A percentile compares a stretch with the other conserved stretches of the same genome.
phyloP scores from a whole-genome alignment of 2,113 vertebrate genomes.

The Heptranchias perlo region DNA sequence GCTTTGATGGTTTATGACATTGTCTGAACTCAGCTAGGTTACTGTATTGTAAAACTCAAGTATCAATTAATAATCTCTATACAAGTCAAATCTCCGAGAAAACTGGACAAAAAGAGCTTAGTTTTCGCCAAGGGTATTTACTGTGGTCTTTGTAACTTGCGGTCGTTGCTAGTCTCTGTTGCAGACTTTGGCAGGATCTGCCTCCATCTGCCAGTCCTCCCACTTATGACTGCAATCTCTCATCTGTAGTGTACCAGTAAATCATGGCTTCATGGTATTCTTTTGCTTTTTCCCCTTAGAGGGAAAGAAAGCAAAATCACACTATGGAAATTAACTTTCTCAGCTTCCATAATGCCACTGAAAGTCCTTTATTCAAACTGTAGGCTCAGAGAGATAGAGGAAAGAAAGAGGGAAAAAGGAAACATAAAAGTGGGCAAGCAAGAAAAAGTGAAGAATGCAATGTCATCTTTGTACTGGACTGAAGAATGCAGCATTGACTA shows the following conservation, averaged over 20 bases:
- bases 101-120: not conserved
- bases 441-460: not conserved
- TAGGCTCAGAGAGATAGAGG: not conserved
- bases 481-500: not conserved
- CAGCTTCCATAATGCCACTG: not conserved
- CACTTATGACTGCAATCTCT: not conserved
- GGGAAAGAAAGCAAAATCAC: not conserved
- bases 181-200: not conserved
- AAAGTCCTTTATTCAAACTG: not conserved
- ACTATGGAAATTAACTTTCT: not conserved
- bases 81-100: not conserved
- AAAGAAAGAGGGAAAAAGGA: not conserved
- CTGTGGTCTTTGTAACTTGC: not conserved
- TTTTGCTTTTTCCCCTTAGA: not conserved
- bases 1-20: too few relatives aligned
- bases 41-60: not conserved
- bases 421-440: not conserved
- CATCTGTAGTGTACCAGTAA: not conserved
- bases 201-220: not conserved
- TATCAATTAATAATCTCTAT: not conserved
- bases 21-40: not conserved
- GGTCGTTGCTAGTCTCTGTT: not conserved
- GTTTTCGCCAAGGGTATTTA: not conserved
- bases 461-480: not conserved
- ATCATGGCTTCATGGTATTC: not conserved